phyloP scores from a whole-genome alignment of 2,113 vertebrate species.

The Pipra filicauda region DNA sequence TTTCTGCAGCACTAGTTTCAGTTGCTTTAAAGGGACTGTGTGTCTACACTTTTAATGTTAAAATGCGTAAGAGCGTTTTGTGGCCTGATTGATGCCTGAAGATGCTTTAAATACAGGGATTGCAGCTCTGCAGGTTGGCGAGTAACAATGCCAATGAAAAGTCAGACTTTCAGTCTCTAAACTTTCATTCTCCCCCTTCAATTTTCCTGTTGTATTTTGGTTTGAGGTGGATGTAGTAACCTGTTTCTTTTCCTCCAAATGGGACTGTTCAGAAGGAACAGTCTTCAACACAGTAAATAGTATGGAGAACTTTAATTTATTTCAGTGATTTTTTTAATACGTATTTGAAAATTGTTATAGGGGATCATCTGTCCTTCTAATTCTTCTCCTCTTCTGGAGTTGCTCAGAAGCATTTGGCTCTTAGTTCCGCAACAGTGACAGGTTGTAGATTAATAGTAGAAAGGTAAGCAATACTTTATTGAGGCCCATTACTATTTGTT shows the following conservation, averaged over 20 bases:
- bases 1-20: background rate
- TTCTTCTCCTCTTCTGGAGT: background rate
- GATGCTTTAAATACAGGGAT: background rate
- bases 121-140: background rate
- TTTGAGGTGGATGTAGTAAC: background rate
- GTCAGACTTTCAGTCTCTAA: background rate
- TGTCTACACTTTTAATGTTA: background rate
- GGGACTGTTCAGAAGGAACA: background rate
- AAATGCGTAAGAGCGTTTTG: background rate
- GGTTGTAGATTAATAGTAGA: background rate
- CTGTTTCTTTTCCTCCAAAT: background rate
- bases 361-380: background rate
- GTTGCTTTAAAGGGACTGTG: background rate
- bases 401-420: background rate
- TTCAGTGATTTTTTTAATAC: background rate
- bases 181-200: background rate
- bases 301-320: background rate
- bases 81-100: background rate
- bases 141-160: background rate
- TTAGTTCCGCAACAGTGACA: background rate
- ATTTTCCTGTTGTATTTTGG: background rate
- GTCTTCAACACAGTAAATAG: background rate
- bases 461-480: background rate
- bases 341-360: background rate
- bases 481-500: background rate